Base-by-base conservation (phyloP, 2,888 invertebrate genomes). In the Netelia inedita region DNA sequence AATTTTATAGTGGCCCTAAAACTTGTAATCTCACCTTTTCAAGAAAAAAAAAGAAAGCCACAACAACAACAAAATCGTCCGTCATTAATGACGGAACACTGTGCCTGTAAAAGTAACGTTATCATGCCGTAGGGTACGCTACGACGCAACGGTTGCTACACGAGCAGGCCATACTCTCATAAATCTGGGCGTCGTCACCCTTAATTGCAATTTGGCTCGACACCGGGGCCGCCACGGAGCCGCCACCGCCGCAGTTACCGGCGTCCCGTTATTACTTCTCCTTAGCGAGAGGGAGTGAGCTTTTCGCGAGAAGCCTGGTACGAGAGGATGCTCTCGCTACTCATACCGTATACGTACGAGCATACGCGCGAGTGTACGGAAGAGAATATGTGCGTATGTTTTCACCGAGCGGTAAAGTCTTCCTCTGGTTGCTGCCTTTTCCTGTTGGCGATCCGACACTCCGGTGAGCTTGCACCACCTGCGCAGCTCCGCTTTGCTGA, bases 171-270 rank as follows among this genome's bases (percentile, higher is more conserved):
- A 86, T 81, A 73, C 90, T 89, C 89, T 89, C 89, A 89, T 91
- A 88, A 90, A 91, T 90, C 88, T 88, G 79, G 80, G 81, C 79
- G 88, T 89, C 88, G 88, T 90, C 89, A 88, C 85, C 82, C 88
- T 89, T 91, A 91, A 91, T 91, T 89, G 89, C 90, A 89, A 89
- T 90, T 89, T 89, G 89, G 83, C 88, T 87, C 87, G 85, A 88
- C 85, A 85, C 78, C 86, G 85, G 72, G 71, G 85, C 87, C 87
- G 87, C 82, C 81, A 84, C 81, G 78, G 79, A 73, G 83, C 82
- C 73, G 57, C 73, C 50, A 16, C 73, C 41, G 46, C 50, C 43
- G 85, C 82, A 83, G 85, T 85, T 84, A 79, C 83, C 82, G 35
- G 35, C 35, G 81, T 79, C 86, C 81, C 88, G 83, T 90, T 89